Conservation (phyloP, 2,113 vertebrate species). For the Circaetus gallicus region DNA sequence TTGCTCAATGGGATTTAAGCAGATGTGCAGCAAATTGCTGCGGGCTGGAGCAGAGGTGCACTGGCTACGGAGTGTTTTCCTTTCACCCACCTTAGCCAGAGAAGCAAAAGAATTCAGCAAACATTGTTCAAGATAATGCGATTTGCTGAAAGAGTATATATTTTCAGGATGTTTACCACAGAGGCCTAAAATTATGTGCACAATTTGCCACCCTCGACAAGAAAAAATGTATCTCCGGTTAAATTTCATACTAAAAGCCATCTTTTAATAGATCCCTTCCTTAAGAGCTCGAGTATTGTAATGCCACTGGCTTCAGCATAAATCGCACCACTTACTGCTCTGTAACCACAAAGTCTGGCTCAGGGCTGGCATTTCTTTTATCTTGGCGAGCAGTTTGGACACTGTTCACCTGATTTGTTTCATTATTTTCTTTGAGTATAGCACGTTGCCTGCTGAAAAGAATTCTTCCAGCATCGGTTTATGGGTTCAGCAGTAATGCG, state of each 20-base stretch:
- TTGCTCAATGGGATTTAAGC: conserved; percentile 4
- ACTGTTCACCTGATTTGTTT: background rate
- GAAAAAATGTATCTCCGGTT: background rate
- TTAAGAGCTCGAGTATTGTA: background rate
- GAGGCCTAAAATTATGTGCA: background rate
- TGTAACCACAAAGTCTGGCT: background rate
- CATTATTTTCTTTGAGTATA: background rate
- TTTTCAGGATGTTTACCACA: conserved; percentile 12
- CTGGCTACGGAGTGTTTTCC: background rate
- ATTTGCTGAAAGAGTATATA: background rate
- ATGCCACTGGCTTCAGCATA: background rate
- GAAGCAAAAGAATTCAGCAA: background rate
- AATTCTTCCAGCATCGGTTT: background rate
- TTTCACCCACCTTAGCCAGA: background rate
- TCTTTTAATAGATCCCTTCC: background rate
- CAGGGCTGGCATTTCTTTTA: background rate
- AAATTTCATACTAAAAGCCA: background rate
- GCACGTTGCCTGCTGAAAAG: background rate
- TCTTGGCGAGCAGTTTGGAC: background rate
- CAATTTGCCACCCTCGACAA: background rate
- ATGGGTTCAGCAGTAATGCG: background rate
- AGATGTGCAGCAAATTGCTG: conserved; percentile 18
- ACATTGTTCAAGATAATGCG: background rate
- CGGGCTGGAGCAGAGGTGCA: background rate
- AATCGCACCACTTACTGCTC: background rate